Evolutionary conservation across 1,140 invertebrate species (phyloP).

Genomic region (Drosophila grimshawi): DNA sequence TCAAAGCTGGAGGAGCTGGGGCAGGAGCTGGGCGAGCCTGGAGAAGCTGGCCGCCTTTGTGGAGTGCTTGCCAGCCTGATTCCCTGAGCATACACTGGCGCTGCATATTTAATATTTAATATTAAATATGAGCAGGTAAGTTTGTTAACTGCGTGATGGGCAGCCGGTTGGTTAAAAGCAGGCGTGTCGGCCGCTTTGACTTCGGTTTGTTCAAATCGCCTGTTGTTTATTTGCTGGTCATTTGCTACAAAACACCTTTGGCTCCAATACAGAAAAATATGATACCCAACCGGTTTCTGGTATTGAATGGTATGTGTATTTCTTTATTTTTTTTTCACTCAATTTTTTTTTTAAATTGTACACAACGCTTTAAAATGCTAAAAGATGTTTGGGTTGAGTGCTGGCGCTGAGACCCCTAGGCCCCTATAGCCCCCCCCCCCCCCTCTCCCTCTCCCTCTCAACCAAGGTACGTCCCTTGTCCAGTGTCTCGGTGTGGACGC

Average conservation of each 20-base stretch:
- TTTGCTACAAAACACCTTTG: conserved; percentile 72
- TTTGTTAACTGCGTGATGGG: conserved; percentile 58
- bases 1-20: conserved; percentile 3
- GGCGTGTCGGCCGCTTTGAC: conserved; percentile 59
- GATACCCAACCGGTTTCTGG: conserved; percentile 61
- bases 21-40: conserved; percentile 14
- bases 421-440: conserved; percentile 9
- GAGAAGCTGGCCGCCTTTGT: background rate
- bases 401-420: conserved; percentile 38
- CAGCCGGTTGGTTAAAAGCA: conserved; percentile 47
- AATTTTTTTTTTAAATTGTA: conserved; percentile 51
- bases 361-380: conserved; percentile 73
- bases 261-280: conserved; percentile 64
- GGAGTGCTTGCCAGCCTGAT: background rate
- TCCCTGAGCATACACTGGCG: conserved; percentile 9
- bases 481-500: conserved; percentile 47
- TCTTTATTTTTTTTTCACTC: conserved; percentile 42
- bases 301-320: conserved; percentile 6
- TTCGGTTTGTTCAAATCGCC: conserved; percentile 57
- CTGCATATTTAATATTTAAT: conserved; percentile 58
- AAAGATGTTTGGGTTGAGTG: conserved; percentile 67
- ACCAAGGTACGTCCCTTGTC: conserved; percentile 14
- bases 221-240: conserved; percentile 65
- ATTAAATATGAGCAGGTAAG: conserved; percentile 24
- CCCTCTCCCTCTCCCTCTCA: conserved; percentile 28